Evolutionary conservation across 35 echinoderm and acorn worm species (phyloP), one percentile per base, ranked within the genome.

Genomic region (Apostichopus japonicus): DNA sequence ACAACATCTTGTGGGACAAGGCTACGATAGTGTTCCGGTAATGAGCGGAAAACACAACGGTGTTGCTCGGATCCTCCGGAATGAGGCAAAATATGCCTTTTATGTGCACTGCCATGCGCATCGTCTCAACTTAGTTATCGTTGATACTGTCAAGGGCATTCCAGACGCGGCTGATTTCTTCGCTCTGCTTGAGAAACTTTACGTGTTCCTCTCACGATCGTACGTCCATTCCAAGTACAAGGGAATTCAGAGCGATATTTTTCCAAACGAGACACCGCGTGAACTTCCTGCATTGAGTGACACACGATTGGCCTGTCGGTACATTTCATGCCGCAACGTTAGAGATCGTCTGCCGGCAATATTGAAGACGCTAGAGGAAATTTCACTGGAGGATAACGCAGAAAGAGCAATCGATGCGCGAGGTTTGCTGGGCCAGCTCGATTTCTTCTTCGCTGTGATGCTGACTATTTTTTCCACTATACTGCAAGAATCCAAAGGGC

Each of bases 241-340:
- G 21, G 55, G 87, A 59, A 54, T 94, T 65, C 87, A 94, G 54
- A 90, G 16, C 54, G 76, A 90, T 44, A 93, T 90, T 52, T 93
- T 27, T 17, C 87, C 71, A 19, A 51, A 77, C 11, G 86, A 94
- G 25, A n/a, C 25, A 81, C 87, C 67, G 23, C 59, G 86, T 1
- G 87, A 94, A 79, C 86, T 94, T 23, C 72, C 65, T 13, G 52
- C 87, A 83, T 77, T 94, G 24, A 94, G 93, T 58, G 87, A 94
- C 56, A 94, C 93, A n/a, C 76, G 93, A 90, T 94, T 86, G 92
- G 92, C 92, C 15, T 93, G 86, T 55, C 63, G 92, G 17, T 75
- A 77, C 59, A 58, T 78, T 77, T 57, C 92, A 23, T 93, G 92
- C 65, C 33, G 27, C 57, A 79, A 56, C 11, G 75, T 88, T 10